Base-by-base conservation (phyloP, 2,888 invertebrate species). In the Aspidapion aeneum region DNA sequence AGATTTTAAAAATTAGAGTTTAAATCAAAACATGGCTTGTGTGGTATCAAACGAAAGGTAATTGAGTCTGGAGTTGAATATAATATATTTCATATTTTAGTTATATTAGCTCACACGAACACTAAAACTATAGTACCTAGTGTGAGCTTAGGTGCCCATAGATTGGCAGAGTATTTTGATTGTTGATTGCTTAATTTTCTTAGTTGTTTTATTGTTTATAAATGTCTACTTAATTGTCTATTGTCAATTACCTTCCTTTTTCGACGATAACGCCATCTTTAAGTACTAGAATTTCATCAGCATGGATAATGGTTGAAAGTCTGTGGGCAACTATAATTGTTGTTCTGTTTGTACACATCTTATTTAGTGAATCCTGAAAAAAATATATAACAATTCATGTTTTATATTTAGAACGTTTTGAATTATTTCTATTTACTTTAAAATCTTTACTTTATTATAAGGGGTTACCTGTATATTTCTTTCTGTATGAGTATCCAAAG, bases 271-370 rank as follows among this genome's bases (percentile, higher is more conserved):
- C 88, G 1, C 98, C 98, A 1, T 97, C 94, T 75, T 90, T 89
- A 50, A 98, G 80, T 1, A 98, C 98, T 3, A 98, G 81, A 74
- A 98, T 98, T 80, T 95, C 92, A 81, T 98, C 93, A 0, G 96
- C 96, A 78, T 97, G 91, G 69, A 96, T 94, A 64, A 98, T 88
- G 0, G 98, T 98, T 0, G 97, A 97, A 56, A 98, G 79, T 62
- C 95, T 86, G 81, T 98, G 98, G 0, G 98, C 98, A 48, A 98
- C 93, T 60, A 98, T 93, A 7, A 98, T 85, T 0, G 96, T 96
- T 0, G 98, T 98, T 61, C 94, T 87, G 77, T 95, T 93, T 0
- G 86, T 83, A 77, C 94, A 94, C 20, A 96, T 89, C 65, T 85
- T 83, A 52, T 86, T 85, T 55, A 95, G 76, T 0, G 94, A 91